Evolutionary conservation across 64 coral and sea anemone species (phyloP), one percentile per base, ranked within the genome.

Genomic region (Catalaphyllia jardinei): DNA sequence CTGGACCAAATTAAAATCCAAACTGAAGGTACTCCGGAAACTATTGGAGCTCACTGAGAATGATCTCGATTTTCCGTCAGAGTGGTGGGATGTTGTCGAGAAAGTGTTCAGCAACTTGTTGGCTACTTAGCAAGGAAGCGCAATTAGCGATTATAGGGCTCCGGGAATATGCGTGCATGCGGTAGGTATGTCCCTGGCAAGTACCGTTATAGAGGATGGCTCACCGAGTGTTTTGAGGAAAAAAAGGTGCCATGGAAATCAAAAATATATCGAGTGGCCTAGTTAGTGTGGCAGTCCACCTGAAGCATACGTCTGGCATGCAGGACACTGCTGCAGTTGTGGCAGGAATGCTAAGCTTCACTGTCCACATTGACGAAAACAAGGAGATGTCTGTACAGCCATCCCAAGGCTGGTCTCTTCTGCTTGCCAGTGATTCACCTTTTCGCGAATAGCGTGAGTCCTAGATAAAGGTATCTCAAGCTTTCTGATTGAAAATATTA

Each of bases 371-470:
- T 2, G 24, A 15, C 62, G 38, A 22, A 9, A 76, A 74, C 60
- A 38, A 89, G 4, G 72, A 62, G 30, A 60, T 87, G 20, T 92
- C 87, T 63, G 65, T 96, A 19, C 90, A 89, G 57, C 94, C 94
- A 10, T 96, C 89, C 65, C 94, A 96, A 51, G 90, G 94, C 27
- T 96, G 90, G 94, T 88, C 90, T 49, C 90, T 96, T 16, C 20
- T 96, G 61, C 42, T 96, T 42, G 0, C 35, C 0, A 63, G 60
- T 22, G 76, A 92, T 29, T 95, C 89, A 2, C 89, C 89, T 29
- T 86, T 92, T 22, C 54, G 54, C 54, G 11, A 57, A 57, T 57
- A 57, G 9, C 15, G 39, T 57, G 12, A 57, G 0, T 57, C 54
- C 54, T 57, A 8, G 10, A 16, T 57, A 16, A 57, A 57, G 54